phyloP scores from a whole-genome alignment of 2,888 invertebrate species.

The Parapristionchus giblindavisi region DNA sequence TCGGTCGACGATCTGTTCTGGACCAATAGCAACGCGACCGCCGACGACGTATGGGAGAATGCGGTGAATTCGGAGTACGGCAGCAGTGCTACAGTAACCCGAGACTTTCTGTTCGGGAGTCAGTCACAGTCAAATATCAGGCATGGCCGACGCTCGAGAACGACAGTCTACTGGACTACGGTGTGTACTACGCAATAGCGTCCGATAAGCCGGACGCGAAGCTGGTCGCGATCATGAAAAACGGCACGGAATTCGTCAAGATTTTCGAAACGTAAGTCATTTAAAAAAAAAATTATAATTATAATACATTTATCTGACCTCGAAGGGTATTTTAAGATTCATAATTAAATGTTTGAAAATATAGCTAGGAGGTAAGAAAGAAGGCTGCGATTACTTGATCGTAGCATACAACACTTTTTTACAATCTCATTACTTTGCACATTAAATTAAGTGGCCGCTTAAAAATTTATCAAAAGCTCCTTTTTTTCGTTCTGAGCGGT shows the following conservation, averaged over 20 bases:
- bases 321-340: too few relatives aligned
- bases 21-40: conserved; percentile 6
- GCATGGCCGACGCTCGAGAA: background rate
- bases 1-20: conserved; percentile 19
- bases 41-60: conserved; percentile 17
- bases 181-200: conserved; percentile 37
- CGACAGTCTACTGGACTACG: conserved; percentile 18
- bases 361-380: too few relatives aligned
- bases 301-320: too few relatives aligned
- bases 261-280: conserved; percentile 29
- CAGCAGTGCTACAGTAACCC: background rate
- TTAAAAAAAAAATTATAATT: background rate
- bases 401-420: too few relatives aligned
- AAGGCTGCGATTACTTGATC: too few relatives aligned
- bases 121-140: background rate
- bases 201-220: conserved; percentile 4
- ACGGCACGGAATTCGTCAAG: conserved; percentile 27
- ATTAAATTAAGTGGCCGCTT: too few relatives aligned
- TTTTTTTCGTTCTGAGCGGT: too few relatives aligned
- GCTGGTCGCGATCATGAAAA: conserved; percentile 9
- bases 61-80: conserved; percentile 32
- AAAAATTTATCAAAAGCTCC: too few relatives aligned
- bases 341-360: too few relatives aligned
- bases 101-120: background rate
- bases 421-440: too few relatives aligned